Percentiles rank a stretch among this genome's conserved stretches.
phyloP scores from a whole-genome alignment of 2,113 vertebrate species.

The Ameiurus melas region DNA sequence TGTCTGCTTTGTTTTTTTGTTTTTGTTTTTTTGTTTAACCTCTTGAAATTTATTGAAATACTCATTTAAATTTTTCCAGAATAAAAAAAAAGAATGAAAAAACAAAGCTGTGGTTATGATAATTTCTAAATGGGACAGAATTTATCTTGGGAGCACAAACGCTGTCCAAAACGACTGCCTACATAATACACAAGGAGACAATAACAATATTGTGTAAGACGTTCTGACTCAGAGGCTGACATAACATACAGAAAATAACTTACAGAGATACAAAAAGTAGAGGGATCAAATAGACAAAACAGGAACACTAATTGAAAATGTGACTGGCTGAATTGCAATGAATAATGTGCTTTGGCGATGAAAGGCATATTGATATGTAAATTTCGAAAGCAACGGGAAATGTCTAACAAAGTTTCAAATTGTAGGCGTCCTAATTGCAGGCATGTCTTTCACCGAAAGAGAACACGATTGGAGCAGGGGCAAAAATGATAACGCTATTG shows the following conservation, averaged over 20 bases:
- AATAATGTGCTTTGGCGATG: not conserved
- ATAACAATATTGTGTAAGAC: constrained; percentile 32
- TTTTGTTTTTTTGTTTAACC: not conserved
- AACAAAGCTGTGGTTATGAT: not conserved
- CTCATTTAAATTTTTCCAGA: not conserved
- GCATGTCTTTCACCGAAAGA: not conserved
- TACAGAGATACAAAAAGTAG: not conserved
- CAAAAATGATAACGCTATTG: not conserved
- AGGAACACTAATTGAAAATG: constrained; percentile 2
- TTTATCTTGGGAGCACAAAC: not conserved
- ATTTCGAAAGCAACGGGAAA: constrained; percentile 21
- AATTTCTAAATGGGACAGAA: not conserved
- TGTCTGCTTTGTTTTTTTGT: not conserved
- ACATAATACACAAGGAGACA: constrained; percentile 15
- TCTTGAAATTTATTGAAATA: not conserved
- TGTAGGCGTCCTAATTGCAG: constrained; percentile 39
- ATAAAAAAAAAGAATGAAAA: not conserved
- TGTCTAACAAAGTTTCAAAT: constrained; percentile 23
- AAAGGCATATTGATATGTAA: constrained; percentile 30
- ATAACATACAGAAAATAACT: constrained; percentile 30
- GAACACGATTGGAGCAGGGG: not conserved
- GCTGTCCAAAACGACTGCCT: constrained; percentile 14
- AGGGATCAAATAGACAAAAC: constrained; percentile 1
- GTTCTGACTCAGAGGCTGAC: constrained; percentile 39
- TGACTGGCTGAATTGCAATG: constrained; percentile 9